Conservation (phyloP, 2,888 invertebrate genomes). For the Phyllotreta striolata region DNA sequence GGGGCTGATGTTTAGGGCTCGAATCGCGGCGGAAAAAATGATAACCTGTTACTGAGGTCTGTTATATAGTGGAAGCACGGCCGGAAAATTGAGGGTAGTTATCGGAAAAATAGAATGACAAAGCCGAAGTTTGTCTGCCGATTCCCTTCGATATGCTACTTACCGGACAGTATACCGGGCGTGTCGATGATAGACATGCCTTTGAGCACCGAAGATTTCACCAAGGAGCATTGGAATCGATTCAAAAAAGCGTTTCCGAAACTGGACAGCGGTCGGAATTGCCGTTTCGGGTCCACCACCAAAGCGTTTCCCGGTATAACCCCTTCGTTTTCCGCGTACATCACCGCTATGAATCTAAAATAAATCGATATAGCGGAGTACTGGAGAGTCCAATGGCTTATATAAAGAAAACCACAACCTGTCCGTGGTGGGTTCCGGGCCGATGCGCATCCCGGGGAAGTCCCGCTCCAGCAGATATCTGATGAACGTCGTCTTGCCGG, state of each 20-base stretch:
- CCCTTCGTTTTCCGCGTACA: constrained; percentile 86
- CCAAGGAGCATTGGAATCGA: constrained; percentile 93
- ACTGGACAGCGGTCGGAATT: constrained; percentile 92
- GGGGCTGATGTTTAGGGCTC: constrained; percentile 21
- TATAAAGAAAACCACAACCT: no score
- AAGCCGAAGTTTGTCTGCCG: not conserved
- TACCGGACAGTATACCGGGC: constrained; percentile 78
- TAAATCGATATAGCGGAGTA: not conserved
- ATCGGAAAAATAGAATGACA: constrained; percentile 7
- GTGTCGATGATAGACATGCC: constrained; percentile 98
- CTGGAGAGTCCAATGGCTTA: no score
- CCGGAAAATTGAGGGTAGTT: constrained; percentile 9
- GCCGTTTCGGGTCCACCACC: constrained; percentile 96
- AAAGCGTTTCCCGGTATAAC: constrained; percentile 98
- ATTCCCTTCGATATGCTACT: constrained; percentile 1
- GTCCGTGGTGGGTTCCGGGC: constrained; percentile 99
- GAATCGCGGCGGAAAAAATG: constrained; percentile 16
- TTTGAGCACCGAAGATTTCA: constrained; percentile 89
- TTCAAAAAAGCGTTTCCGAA: constrained; percentile 99
- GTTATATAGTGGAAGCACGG: constrained; percentile 8
- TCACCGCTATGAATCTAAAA: constrained; percentile 91
- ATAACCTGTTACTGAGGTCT: constrained; percentile 24
- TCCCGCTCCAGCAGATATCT: constrained; percentile 91
- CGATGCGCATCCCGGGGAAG: constrained; percentile 97
- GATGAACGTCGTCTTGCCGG: constrained; percentile 91